These are phyloP conservation scores for Apocrypta bakeri DNA, from an alignment of 1,140 invertebrate species.

Conservation along the genomic window DNA sequence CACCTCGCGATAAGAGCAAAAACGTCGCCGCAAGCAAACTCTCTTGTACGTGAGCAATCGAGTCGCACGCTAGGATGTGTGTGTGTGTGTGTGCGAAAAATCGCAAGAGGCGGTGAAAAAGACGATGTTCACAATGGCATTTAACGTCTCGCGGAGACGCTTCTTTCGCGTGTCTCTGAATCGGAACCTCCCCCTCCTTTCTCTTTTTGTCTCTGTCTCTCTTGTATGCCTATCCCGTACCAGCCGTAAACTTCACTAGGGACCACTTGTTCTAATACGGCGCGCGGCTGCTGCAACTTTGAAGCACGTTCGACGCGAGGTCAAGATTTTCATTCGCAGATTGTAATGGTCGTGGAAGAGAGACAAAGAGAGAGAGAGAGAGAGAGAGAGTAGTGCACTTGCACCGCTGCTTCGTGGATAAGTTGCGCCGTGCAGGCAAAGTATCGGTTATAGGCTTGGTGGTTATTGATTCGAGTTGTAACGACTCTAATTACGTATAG, in stretches of 20 bases:
- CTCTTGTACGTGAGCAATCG: not conserved
- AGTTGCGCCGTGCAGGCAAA: not conserved
- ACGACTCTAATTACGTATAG: too few relatives aligned
- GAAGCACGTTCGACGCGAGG: slow-evolving; percentile 20
- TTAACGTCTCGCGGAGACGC: slow-evolving; percentile 14
- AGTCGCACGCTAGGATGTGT: not conserved
- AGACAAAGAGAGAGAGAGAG: not conserved
- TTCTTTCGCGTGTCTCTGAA: not conserved
- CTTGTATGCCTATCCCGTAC: slow-evolving; percentile 6
- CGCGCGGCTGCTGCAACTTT: slow-evolving; percentile 8
- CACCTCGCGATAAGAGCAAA: not conserved
- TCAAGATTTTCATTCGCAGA: not conserved
- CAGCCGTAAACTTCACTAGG: slow-evolving; percentile 10
- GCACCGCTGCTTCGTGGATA: not conserved
- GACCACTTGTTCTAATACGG: slow-evolving; percentile 24
- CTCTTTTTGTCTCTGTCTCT: not conserved
- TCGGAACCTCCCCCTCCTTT: not conserved
- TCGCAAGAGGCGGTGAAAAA: not conserved
- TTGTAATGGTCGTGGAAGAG: not conserved
- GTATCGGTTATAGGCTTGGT: too few relatives aligned
- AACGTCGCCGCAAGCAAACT: not conserved
- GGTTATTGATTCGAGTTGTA: too few relatives aligned
- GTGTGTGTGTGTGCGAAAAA: not conserved
- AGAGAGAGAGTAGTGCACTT: not conserved
- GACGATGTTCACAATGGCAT: slow-evolving; percentile 16